Evolutionary conservation across 2,888 invertebrate genomes (phyloP), one percentile per base, ranked within the genome.

Genomic region (Salticus scenicus): DNA sequence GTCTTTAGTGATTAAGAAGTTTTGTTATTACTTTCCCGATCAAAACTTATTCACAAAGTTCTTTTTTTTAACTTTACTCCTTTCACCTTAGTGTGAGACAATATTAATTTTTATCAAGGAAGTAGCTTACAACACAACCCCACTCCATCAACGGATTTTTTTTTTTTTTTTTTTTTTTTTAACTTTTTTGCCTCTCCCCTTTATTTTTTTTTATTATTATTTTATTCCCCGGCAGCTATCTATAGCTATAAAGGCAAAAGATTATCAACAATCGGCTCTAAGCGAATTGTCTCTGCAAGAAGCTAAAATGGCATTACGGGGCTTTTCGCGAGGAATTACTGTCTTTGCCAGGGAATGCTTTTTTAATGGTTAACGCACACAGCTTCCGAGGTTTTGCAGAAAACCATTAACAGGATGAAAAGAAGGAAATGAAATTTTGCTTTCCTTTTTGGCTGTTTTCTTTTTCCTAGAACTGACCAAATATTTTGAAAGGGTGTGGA

Each of bases 81-180:
- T 30, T 66, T 17, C 42, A 70, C 72, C 31, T 33, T 28, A 30
- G n/a, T 33, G 64, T 81, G 57, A 27, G 67, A 73, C 73, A 81
- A 81, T 69, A 81, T 80, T 80, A 80, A 80, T 74, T 69, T 73
- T 69, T 64, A 73, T 66, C 42, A 66, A 73, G 47, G 31, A 73
- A n/a, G 17, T 10, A 73, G 73, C 66, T 66, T 66, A 28, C 12
- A 41, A 51, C 47, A n/a, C n/a, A n/a, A n/a, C n/a, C n/a, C n/a
- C n/a, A n/a, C n/a, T n/a, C n/a, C n/a, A n/a, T n/a, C n/a, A n/a
- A n/a, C n/a, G n/a, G n/a, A n/a, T 47, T 47, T 47, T 47, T 47
- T n/a, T 17, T 12, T n/a, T 27, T 37, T 51, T 51, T 73, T 63
- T 63, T 33, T 14, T 27, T 28, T n/a, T 24, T 63, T 63, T 73